Conservation (phyloP, 2,888 invertebrate species). For the Spodoptera littoralis region DNA sequence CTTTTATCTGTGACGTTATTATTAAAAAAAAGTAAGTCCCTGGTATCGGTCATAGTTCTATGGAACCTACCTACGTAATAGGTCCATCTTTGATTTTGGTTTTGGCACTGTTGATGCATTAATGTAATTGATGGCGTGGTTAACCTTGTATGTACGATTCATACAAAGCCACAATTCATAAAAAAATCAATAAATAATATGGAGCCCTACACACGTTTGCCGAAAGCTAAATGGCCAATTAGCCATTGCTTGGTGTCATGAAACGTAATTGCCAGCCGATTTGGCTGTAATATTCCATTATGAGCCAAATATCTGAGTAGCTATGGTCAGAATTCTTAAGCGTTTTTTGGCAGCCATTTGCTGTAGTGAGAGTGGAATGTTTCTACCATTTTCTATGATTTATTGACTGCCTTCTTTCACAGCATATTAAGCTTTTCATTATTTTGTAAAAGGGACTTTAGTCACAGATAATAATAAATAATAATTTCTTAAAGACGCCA, state of each 20-base stretch:
- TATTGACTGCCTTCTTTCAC: background rate
- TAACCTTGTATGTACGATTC: conserved; percentile 22
- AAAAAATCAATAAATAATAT: conserved; percentile 52
- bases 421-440: no score
- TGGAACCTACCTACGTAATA: conserved; percentile 4
- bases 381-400: conserved; percentile 5
- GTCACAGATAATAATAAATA: no score
- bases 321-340: conserved; percentile 33
- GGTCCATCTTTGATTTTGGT: conserved; percentile 16
- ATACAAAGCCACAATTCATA: conserved; percentile 25
- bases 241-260: conserved; percentile 53
- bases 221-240: conserved; percentile 55
- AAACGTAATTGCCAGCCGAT: conserved; percentile 51
- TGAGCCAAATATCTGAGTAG: conserved; percentile 20
- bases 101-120: conserved; percentile 4
- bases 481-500: no score
- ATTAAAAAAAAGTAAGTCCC: background rate
- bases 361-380: conserved; percentile 27
- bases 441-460: no score
- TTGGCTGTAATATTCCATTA: conserved; percentile 57
- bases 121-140: conserved; percentile 14
- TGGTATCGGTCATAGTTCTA: background rate
- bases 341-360: conserved; percentile 28
- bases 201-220: conserved; percentile 33
- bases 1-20: background rate